Base-by-base conservation (phyloP, 2,113 vertebrate genomes). In the Aegotheles bennettii region DNA sequence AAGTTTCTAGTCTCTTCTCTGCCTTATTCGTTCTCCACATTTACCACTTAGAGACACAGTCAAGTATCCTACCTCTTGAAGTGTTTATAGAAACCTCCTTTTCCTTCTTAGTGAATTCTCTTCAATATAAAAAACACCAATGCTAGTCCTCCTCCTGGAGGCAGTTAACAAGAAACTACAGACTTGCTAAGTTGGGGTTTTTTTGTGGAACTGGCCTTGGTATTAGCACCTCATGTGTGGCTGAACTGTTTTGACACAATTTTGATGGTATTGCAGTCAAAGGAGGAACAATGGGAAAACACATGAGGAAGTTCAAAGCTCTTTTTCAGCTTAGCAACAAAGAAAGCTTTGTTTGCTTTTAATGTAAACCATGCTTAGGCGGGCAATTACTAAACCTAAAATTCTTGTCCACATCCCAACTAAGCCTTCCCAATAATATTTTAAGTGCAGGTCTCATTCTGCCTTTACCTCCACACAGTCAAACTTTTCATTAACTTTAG, bases 401-500 rank as follows among this genome's bases (percentile, higher is more conserved):
- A 70, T 47, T 47, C 11, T 74, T 26, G 21, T 53, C 26, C 40
- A 56, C 18, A 69, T 51, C 36, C 1, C 0, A 87, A 38, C 17
- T 36, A 85, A 78, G 25, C 3, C 7, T 50, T 57, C 33, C 64
- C 20, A 60, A 25, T 13, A 26, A 48, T 29, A 33, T 4, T 42
- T 61, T 26, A 59, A 90, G n/a, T n/a, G 50, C 48, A 96, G 40
- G 38, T 57, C 35, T 74, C 43, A 40, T 87, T 97, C 65, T 93
- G 56, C 91, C 91, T 94, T 98, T 98, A 99, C 99, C 99, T 99
- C 99, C 70, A 99, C 98, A 94, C 99, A 99, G 76, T 99, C 99
- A 97, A 99, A 99, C 56, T 97, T 98, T 23, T 99, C 99, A 75
- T 98, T 98, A 70, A 99, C 99, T 97, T 98, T 99, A 47, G 99